Conservation (phyloP, 2,888 invertebrate species). For the Omphaloscelis lunosa region DNA sequence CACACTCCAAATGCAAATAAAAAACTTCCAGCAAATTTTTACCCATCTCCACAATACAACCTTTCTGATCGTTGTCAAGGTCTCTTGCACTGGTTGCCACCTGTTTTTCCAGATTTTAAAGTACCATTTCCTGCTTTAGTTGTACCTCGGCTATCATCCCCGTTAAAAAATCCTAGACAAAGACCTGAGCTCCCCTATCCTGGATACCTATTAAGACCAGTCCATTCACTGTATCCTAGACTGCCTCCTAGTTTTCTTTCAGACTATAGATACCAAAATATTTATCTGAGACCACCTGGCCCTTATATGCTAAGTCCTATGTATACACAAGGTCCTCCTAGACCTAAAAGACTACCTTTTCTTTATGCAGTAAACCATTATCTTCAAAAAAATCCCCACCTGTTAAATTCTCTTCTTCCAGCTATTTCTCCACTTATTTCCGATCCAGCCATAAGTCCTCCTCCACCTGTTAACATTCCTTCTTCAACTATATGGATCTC, state of each 20-base stretch:
- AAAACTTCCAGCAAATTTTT: background rate
- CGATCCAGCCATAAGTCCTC: background rate
- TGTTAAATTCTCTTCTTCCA: background rate
- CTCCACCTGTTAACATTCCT: background rate
- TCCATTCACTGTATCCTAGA: background rate
- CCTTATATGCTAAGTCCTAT: too few relatives aligned
- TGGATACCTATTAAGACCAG: background rate
- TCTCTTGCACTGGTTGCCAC: too few relatives aligned
- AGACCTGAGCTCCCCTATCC: too few relatives aligned
- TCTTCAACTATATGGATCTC: background rate
- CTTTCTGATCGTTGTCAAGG: too few relatives aligned
- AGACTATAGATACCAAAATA: background rate
- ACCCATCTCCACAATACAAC: background rate
- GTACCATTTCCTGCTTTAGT: background rate
- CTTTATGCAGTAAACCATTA: background rate
- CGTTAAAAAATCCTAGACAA: background rate
- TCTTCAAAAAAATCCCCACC: too few relatives aligned
- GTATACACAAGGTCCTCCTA: background rate
- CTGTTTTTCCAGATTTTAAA: background rate
- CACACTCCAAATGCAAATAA: background rate
- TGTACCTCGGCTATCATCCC: too few relatives aligned
- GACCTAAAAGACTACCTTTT: background rate
- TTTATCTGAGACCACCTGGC: background rate
- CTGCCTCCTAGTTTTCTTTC: background rate
- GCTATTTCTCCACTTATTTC: background rate